phyloP scores from a whole-genome alignment of 2,113 vertebrate genomes.

The Nibea coibor region DNA sequence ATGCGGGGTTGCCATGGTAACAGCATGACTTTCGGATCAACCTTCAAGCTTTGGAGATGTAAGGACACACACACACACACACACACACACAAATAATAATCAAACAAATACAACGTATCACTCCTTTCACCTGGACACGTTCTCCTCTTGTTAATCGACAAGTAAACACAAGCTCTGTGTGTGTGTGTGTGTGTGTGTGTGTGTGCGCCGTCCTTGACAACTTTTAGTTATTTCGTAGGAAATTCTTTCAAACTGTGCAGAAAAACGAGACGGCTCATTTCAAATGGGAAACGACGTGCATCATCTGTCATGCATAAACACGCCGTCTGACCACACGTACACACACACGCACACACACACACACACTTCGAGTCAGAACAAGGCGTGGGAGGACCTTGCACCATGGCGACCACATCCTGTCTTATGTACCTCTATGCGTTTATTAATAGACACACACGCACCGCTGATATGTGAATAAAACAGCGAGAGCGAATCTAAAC shows the following conservation, averaged over 20 bases:
- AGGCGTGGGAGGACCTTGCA: slow-evolving; percentile 77
- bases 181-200: slow-evolving; percentile 17
- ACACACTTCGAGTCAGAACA: slow-evolving; percentile 51
- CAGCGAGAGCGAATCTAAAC: slow-evolving; percentile 29
- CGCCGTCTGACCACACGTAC: slow-evolving; percentile 58
- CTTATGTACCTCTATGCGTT: slow-evolving; percentile 72
- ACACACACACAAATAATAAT: not conserved
- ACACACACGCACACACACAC: slow-evolving; percentile 34
- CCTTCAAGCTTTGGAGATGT: slow-evolving; percentile 51
- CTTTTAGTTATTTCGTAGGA: slow-evolving; percentile 18
- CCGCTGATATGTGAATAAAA: slow-evolving; percentile 55
- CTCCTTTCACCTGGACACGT: slow-evolving; percentile 8
- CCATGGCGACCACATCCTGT: slow-evolving; percentile 82
- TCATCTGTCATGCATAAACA: slow-evolving; percentile 58
- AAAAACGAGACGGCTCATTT: slow-evolving; percentile 9
- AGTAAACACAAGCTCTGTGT: not conserved
- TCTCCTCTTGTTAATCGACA: not conserved
- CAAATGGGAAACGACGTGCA: slow-evolving; percentile 50
- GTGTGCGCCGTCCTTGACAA: slow-evolving; percentile 31
- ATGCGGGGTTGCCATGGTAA: slow-evolving; percentile 65
- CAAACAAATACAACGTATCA: not conserved
- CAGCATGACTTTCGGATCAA: slow-evolving; percentile 56
- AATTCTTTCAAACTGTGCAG: not conserved
- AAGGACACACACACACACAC: slow-evolving; percentile 5
- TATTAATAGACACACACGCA: slow-evolving; percentile 74